Conservation (phyloP, 2,888 invertebrate genomes). For the Pachydiplax longipennis region DNA sequence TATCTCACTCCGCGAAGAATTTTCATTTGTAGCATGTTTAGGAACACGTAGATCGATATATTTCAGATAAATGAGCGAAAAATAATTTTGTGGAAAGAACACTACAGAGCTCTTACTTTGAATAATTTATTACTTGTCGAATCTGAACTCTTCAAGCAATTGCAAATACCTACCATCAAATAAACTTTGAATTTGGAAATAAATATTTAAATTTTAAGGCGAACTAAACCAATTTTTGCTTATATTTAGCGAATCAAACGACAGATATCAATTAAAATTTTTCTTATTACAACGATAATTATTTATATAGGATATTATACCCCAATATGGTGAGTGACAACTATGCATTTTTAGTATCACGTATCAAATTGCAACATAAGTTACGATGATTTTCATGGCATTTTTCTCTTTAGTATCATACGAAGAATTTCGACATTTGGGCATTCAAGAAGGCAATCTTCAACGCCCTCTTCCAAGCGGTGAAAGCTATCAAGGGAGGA, state of each 20-base stretch:
- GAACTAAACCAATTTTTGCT: background rate
- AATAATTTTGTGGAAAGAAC: too few relatives aligned
- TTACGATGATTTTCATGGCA: background rate
- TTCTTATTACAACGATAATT: background rate
- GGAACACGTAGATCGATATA: too few relatives aligned
- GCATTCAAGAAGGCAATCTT: slow-evolving; percentile 82
- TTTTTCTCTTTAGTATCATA: slow-evolving; percentile 53
- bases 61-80: too few relatives aligned
- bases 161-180: background rate
- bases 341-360: background rate
- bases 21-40: too few relatives aligned
- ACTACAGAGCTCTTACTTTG: too few relatives aligned
- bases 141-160: too few relatives aligned
- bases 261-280: background rate
- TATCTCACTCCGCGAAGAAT: too few relatives aligned
- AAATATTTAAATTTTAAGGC: background rate
- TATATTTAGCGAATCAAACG: background rate
- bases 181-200: background rate
- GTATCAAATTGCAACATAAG: background rate
- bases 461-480: slow-evolving; percentile 83
- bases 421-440: slow-evolving; percentile 70
- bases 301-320: too few relatives aligned
- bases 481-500: slow-evolving; percentile 87
- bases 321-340: too few relatives aligned
- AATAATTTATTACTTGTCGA: too few relatives aligned